Evolutionary conservation across 2,113 vertebrate species (phyloP), one percentile per base, ranked within the genome.

Genomic region (Brachypteracias leptosomus): DNA sequence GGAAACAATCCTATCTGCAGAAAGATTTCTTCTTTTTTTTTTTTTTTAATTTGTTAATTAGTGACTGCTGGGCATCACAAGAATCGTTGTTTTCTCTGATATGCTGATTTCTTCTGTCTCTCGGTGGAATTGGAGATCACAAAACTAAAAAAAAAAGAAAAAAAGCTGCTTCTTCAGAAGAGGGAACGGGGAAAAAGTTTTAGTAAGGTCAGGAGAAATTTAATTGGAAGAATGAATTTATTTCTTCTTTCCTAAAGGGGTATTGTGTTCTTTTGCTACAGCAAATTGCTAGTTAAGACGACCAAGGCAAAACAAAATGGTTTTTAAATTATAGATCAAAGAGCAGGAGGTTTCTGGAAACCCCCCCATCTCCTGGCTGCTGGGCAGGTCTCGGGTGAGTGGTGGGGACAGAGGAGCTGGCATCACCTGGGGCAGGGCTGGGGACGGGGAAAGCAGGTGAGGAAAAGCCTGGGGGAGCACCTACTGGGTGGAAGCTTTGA

Each of bases 41-140:
- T 52, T 79, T 94, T 94, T 78, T 72, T 76, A 95, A 94, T 95
- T 96, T 90, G 85, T 96, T 97, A 97, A 97, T 97, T 97, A 96
- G 91, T 93, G 95, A 91, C 95, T 96, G 92, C 95, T 94, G 93
- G 95, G 96, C 95, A 97, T 96, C 95, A 95, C 95, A 86, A 84
- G 76, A 59, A 86, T 61, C 35, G 82, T 96, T 96, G 93, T 86
- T 94, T 88, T 88, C 95, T 97, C 95, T 95, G 96, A 97, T 96
- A 90, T 96, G 95, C 96, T 96, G 96, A 97, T 96, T 96, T 94
- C 70, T 78, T 88, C 95, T 80, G 61, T 90, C 95, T 95, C 94
- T 88, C 93, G 0, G 79, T 88, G 93, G 96, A 97, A 92, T 86
- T 92, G 68, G 65, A 90, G 92, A 96, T 88, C 93, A 94, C 88